phyloP scores from a whole-genome alignment of 2,797 vertebrate genomes.

The Anabacerthia variegaticeps region DNA sequence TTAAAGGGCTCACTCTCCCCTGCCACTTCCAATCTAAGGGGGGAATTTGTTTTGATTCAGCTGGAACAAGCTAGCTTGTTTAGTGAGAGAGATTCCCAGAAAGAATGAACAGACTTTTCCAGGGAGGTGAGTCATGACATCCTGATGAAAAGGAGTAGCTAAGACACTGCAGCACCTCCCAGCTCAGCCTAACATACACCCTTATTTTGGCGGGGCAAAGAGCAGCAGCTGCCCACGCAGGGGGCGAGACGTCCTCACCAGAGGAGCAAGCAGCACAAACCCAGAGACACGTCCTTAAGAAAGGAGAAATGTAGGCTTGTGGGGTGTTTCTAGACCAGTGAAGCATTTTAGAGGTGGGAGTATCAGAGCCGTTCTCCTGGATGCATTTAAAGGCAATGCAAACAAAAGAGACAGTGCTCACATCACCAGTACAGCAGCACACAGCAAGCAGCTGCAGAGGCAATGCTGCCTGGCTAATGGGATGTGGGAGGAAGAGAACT shows the following conservation, averaged over 20 bases:
- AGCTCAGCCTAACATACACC: constrained; percentile 39
- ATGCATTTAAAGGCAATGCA: neutral
- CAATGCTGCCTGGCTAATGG: neutral
- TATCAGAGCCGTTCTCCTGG: neutral
- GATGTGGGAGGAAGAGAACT: neutral
- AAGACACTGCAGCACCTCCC: constrained; percentile 49
- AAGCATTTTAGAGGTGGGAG: neutral
- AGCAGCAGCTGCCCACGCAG: constrained; percentile 4
- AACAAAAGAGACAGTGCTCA: neutral
- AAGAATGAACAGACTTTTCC: constrained; percentile 66
- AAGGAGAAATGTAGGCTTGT: neutral
- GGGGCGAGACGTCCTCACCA: neutral
- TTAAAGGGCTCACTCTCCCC: neutral
- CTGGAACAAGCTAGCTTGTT: constrained; percentile 5
- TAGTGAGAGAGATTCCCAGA: constrained; percentile 48
- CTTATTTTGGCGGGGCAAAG: constrained; percentile 18
- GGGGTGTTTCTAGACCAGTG: neutral
- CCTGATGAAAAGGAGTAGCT: constrained; percentile 48
- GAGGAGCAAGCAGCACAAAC: neutral
- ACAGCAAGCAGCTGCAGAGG: neutral
- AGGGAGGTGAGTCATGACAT: constrained; percentile 64
- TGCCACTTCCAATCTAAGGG: neutral
- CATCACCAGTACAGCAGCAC: neutral
- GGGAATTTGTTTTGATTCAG: neutral
- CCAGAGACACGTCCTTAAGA: neutral